Percentiles rank a stretch among this genome's conserved stretches.
These are phyloP conservation scores for Alca torda DNA, from an alignment of 2,797 vertebrate species.

Conservation along the genomic window DNA sequence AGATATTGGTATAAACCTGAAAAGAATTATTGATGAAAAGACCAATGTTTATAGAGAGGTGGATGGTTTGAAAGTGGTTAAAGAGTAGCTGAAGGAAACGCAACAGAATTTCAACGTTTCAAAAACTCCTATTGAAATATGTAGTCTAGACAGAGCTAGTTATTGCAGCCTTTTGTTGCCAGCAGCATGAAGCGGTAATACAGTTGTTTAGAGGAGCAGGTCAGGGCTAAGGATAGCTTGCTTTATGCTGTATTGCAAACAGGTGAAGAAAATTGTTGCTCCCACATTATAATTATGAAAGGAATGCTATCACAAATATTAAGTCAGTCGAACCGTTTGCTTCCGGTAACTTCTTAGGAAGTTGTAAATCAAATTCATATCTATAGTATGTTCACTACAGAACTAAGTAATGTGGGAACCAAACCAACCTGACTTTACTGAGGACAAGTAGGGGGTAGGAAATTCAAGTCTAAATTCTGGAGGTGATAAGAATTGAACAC, in stretches of 20 bases:
- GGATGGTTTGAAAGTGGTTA: neutral
- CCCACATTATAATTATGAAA: neutral
- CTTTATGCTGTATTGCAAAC: neutral
- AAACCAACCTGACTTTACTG: neutral
- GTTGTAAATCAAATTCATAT: neutral
- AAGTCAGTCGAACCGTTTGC: neutral
- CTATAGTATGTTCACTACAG: neutral
- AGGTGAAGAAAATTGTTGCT: neutral
- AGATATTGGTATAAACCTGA: neutral
- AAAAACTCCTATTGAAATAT: neutral
- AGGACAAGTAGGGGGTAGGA: neutral
- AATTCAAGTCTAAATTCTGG: neutral
- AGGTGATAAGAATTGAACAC: neutral
- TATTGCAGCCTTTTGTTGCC: neutral
- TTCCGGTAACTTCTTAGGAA: neutral
- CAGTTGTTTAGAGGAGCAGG: neutral
- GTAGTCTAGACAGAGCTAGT: neutral
- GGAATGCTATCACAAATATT: neutral
- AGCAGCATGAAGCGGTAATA: neutral
- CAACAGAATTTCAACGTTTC: neutral
- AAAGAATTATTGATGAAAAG: neutral
- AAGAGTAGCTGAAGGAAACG: neutral
- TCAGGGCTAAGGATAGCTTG: neutral
- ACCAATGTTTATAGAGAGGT: neutral
- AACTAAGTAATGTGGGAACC: neutral